Evolutionary conservation across 2,888 invertebrate genomes (phyloP), one percentile per base, ranked within the genome.

Genomic region (Metacarcinus magister): DNA sequence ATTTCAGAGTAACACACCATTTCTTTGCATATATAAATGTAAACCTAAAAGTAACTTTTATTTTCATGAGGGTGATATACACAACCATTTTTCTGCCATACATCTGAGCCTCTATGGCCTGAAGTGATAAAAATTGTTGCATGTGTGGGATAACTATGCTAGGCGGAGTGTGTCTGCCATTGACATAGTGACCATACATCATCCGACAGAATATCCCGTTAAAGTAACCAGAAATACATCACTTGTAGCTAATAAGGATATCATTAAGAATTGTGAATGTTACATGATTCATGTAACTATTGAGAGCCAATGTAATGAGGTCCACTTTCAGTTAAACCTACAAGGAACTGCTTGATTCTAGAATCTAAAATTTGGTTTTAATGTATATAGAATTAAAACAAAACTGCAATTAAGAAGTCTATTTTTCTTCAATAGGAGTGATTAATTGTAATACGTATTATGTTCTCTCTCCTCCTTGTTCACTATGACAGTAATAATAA

Each of bases 391-490:
- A 32, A 16, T 39, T 87, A 13, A 87, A 82, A 39, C 19, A 16
- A 2, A 87, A 3, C 19, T 28, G 28, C 39, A 16, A 0, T 87
- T 2, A 87, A 39, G 10, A 87, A 39, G 2, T 39, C 13, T 1
- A 75, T 75, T 4, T 28, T 28, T 8, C 28, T 75, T 8, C 19
- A 2, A 54, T 39, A 87, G 19, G 32, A 16, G 39, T 87, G 39
- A 87, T 16, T 32, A 87, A 16, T 87, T 82, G 2, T 28, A 75
- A 54, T 54, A 54, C 39, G 54, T 54, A 60, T 23, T 87, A 87
- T 87, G 13, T 32, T 87, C 3, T 87, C 87, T 87, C 87, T 87
- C 87, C 87, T 87, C 87, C 87, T 87, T 87, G 87, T 87, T 87
- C 87, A 87, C n/a, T 87, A 39, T 87, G 87, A 87, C 87, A 39